Base-by-base conservation (phyloP, 2,113 vertebrate genomes). In the Calypte anna region DNA sequence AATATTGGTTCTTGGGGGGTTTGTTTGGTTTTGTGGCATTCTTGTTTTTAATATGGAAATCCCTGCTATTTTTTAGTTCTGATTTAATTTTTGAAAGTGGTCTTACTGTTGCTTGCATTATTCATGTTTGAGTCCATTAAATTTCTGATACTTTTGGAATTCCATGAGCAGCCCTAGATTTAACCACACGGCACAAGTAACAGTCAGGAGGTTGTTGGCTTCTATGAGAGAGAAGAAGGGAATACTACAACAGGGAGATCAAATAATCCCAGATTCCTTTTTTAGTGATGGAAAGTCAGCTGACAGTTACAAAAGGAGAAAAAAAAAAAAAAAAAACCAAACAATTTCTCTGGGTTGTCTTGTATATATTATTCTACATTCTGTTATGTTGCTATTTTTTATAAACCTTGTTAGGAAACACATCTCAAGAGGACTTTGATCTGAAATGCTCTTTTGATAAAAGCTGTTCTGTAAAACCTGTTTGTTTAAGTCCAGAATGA, bases 11-110 rank as follows among this genome's bases (percentile, higher is more conserved):
- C 2, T 46, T 58, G 19, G 33, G 7, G 5, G 28, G 8, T 7
- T 31, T 62, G 3, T n/a, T 6, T 4, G 18, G 7, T 5, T 68
- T 46, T 44, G 20, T 4, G 12, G 50, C 18, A 33, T 10, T 38
- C 54, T 75, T 31, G 21, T 20, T 64, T 53, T 15, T 10, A 64
- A 57, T 38, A 13, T 0, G 0, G 20, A 7, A 57, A 57, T 19
- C 8, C 6, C 4, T 59, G 30, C 31, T 10, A n/a, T 30, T 61
- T 79, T 58, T 76, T 23, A 51, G 8, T 62, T 91, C 18, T 63
- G 6, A 54, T 66, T 80, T 77, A 50, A 77, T 12, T 59, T 92
- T 73, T 91, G 40, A 54, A 77, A 74, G 23, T 33, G 50, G 4
- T 3, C 3, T 7, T 87, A 8, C 7, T 81, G 14, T 67, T 90